A percentile compares a stretch with the other conserved stretches of the same genome.
Conservation (phyloP, 2,888 invertebrate species). For the Ischnus inquisitorius region DNA sequence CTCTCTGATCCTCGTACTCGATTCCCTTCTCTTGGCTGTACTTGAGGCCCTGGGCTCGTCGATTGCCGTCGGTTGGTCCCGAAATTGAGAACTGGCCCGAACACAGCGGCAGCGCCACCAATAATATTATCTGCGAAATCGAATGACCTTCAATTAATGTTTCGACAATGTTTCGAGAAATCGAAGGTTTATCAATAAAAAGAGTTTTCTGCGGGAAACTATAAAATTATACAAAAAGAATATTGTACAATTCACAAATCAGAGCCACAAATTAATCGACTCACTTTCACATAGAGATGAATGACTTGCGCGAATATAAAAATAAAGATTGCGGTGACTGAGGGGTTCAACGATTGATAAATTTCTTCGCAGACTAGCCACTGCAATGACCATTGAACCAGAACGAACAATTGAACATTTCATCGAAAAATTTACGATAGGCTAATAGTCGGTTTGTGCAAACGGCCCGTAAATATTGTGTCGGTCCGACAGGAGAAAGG, state of each 20-base stretch:
- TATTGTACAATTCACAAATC: too few relatives aligned
- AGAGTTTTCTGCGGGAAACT: too few relatives aligned
- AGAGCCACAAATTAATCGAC: too few relatives aligned
- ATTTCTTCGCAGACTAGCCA: background rate
- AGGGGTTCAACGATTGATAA: background rate
- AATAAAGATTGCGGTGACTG: background rate
- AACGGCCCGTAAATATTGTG: constrained; percentile 44
- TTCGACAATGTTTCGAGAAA: background rate
- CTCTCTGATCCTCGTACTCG: constrained; percentile 81
- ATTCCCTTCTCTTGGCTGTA: constrained; percentile 82
- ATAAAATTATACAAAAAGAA: too few relatives aligned
- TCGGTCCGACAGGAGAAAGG: constrained; percentile 58
- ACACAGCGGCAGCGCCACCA: constrained; percentile 79
- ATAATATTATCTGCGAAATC: constrained; percentile 76
- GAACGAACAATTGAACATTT: constrained; percentile 16
- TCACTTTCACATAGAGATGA: too few relatives aligned
- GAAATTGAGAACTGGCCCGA: constrained; percentile 82
- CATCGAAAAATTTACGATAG: constrained; percentile 13
- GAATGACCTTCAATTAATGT: background rate
- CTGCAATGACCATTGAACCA: background rate
- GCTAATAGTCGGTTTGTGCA: constrained; percentile 25
- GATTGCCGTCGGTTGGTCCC: constrained; percentile 83
- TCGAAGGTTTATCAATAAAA: too few relatives aligned
- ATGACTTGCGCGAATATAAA: background rate
- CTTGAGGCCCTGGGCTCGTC: constrained; percentile 82